A percentile compares a stretch with the other conserved stretches of the same genome.
Conservation (phyloP, 2,797 vertebrate genomes). For the Dendrocincla tyrannina region DNA sequence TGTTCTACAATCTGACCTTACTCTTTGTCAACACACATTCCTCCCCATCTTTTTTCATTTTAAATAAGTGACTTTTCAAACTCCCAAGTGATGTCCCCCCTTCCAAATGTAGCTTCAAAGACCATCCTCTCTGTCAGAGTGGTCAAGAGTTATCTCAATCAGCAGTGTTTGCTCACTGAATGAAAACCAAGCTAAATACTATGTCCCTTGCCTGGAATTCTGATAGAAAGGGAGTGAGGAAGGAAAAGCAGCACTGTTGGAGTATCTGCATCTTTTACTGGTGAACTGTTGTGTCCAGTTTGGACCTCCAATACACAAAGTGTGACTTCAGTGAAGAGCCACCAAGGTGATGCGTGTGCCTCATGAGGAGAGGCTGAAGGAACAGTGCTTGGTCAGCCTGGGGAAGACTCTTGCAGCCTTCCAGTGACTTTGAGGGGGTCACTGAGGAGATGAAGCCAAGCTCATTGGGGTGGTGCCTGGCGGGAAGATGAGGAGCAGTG, state of each 20-base stretch:
- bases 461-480: neutral
- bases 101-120: neutral
- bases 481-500: neutral
- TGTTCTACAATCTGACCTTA: neutral
- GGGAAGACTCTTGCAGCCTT: neutral
- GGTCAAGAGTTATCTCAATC: neutral
- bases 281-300: neutral
- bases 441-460: neutral
- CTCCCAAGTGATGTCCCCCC: neutral
- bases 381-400: neutral
- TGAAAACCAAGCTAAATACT: neutral
- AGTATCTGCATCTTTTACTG: neutral
- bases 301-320: neutral
- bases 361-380: neutral
- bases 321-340: neutral
- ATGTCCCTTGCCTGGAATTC: neutral
- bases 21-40: fast-evolving
- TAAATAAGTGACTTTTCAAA: neutral
- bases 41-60: neutral
- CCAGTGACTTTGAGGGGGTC: neutral
- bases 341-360: neutral
- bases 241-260: neutral
- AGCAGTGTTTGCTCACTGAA: neutral
- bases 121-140: neutral
- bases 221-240: neutral